These are phyloP conservation scores for Enteromius viviparus DNA, from an alignment of 2,797 vertebrate genomes.

Conservation along the genomic window DNA sequence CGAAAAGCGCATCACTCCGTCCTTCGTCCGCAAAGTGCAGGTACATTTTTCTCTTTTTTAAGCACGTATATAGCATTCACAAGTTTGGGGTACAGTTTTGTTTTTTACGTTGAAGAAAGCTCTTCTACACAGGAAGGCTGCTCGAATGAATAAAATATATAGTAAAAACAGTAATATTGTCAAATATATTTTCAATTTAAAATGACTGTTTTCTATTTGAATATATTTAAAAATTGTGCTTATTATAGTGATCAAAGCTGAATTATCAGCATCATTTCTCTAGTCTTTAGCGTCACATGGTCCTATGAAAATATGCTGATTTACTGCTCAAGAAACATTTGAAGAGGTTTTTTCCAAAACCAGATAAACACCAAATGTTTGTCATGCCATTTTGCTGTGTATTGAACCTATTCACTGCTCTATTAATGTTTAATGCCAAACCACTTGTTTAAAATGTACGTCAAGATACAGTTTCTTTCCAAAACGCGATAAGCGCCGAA, in stretches of 20 bases:
- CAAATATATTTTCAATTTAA: too few species aligned
- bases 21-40: conserved; percentile 97
- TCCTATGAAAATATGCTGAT: not conserved
- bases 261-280: too few species aligned
- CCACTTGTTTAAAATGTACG: too few species aligned
- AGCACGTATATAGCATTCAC: not conserved
- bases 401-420: too few species aligned
- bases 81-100: too few species aligned
- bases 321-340: not conserved
- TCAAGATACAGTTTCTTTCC: too few species aligned
- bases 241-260: not conserved
- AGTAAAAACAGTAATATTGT: not conserved
- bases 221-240: not conserved
- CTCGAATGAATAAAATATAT: not conserved
- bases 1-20: conserved; percentile 92
- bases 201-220: not conserved
- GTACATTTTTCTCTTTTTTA: conserved; percentile 68
- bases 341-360: too few species aligned
- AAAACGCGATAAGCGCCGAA: too few species aligned
- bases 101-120: not conserved
- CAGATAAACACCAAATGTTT: too few species aligned
- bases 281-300: too few species aligned
- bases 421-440: too few species aligned
- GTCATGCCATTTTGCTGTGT: too few species aligned
- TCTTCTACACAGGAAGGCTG: not conserved